Base-by-base conservation (phyloP, 2,797 vertebrate genomes). In the Toxotes lorentzi region DNA sequence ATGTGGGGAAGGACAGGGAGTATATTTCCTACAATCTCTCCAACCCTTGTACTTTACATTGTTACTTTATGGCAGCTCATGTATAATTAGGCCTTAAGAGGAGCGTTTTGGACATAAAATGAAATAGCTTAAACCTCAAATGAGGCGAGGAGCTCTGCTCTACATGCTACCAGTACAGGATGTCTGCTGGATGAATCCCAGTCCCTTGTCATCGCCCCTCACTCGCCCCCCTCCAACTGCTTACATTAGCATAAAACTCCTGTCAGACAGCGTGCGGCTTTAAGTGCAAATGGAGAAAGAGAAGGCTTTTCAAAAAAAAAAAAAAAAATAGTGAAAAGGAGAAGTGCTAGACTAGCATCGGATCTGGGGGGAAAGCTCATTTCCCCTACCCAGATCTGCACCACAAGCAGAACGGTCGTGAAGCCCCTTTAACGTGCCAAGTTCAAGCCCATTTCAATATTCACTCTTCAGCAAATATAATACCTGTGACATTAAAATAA, bases 401-500 rank as follows among this genome's bases (percentile, higher is more conserved):
- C 84, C 91, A 92, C 90, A 89, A 93, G 94, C 93, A 93, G 87
- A 95, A 90, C 79, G 48, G 64, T 84, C 86, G 82, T 14, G 13
- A 34, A 76, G 70, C 73, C 78, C 78, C 77, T 88, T 83, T 80
- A 91, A 86, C 60, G 56, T 81, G 73, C 82, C 82, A 74, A 84
- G 86, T 92, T 93, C 90, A 91, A 88, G 86, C 87, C 89, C 89
- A 91, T 94, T 93, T 93, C 93, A 94, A 94, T 94, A 93, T 91
- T 92, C 76, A 47, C 89, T 92, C 88, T 93, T 93, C 93, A 94
- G 93, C 94, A 94, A 91, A 93, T 93, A 87, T 93, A 93, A 94
- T 91, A 93, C 86, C 93, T 93, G 92, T 91, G 91, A 93, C 93
- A 92, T 93, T 93, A 91, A 92, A 94, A 94, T 93, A 90, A 93